phyloP scores from a whole-genome alignment of 2,797 vertebrate genomes.

The Phylloscopus collybita region DNA sequence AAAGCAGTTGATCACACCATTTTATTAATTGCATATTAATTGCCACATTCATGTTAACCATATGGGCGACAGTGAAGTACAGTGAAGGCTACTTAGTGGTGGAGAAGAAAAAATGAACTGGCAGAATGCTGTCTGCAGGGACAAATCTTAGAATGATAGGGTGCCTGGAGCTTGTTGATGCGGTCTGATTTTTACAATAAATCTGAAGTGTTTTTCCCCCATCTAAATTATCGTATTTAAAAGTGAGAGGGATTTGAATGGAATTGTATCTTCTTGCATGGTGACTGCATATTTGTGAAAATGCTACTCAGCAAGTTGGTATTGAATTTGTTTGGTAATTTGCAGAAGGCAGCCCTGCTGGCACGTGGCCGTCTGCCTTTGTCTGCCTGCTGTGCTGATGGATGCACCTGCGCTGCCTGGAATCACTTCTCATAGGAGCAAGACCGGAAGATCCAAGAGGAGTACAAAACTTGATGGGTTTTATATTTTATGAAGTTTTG shows the following conservation, averaged over 20 bases:
- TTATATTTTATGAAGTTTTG: not conserved
- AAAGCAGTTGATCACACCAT: slow-evolving; percentile 64
- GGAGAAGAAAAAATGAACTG: slow-evolving; percentile 33
- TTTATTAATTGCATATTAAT: slow-evolving; percentile 76
- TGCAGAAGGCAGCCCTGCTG: not conserved
- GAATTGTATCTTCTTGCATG: not conserved
- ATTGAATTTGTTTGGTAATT: slow-evolving; percentile 7
- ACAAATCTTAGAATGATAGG: not conserved
- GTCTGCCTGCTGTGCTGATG: not conserved
- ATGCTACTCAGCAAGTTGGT: not conserved
- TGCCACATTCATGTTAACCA: slow-evolving; percentile 58
- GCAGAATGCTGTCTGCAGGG: slow-evolving; percentile 22
- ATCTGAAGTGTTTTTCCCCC: not conserved
- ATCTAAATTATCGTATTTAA: not conserved
- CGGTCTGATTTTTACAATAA: not conserved
- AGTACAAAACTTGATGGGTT: not conserved
- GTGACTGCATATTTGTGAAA: not conserved
- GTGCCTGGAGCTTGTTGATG: not conserved
- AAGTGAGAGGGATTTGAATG: not conserved
- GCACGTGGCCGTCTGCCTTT: not conserved
- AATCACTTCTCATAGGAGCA: fast-evolving
- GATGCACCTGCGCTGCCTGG: not conserved
- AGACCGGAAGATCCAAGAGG: not conserved
- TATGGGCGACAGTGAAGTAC: slow-evolving; percentile 50
- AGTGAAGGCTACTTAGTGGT: slow-evolving; percentile 35